A percentile compares a stretch with the other conserved stretches of the same genome.
Evolutionary conservation across 1,140 invertebrate species (phyloP).

Genomic region (Pachypeltis micranthus): DNA sequence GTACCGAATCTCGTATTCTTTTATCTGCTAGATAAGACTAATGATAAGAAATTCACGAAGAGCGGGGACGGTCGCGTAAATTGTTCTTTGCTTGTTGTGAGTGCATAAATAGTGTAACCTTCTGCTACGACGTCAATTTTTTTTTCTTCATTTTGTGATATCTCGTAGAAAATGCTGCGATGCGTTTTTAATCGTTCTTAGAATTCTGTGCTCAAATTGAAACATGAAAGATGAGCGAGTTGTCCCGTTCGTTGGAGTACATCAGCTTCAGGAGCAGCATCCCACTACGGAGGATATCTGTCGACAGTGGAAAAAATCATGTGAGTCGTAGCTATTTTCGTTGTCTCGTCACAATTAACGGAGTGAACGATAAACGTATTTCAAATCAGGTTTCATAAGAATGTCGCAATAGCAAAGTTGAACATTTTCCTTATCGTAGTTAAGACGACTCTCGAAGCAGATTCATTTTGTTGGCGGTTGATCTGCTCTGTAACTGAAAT

Average conservation of each 20-base stretch:
- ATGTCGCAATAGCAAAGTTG: not conserved
- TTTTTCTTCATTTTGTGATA: too few relatives aligned
- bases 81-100: too few relatives aligned
- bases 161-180: too few relatives aligned
- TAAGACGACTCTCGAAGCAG: not conserved
- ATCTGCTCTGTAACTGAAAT: too few relatives aligned
- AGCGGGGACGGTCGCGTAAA: too few relatives aligned
- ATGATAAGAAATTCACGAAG: too few relatives aligned
- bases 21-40: too few relatives aligned
- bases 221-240: slow-evolving; percentile 42
- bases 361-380: not conserved
- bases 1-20: too few relatives aligned
- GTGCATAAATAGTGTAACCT: too few relatives aligned
- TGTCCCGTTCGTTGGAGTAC: slow-evolving; percentile 68
- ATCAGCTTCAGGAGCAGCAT: slow-evolving; percentile 73
- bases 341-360: not conserved
- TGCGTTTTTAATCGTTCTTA: too few relatives aligned
- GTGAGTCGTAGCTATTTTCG: not conserved
- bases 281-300: slow-evolving; percentile 65
- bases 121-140: too few relatives aligned
- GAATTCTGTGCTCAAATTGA: too few relatives aligned
- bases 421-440: not conserved
- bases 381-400: not conserved
- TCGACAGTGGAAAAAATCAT: slow-evolving; percentile 68
- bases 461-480: not conserved